Percentiles rank a stretch among this genome's conserved stretches.
Conservation (phyloP, 1,140 invertebrate species). For the Spodoptera frugiperda region DNA sequence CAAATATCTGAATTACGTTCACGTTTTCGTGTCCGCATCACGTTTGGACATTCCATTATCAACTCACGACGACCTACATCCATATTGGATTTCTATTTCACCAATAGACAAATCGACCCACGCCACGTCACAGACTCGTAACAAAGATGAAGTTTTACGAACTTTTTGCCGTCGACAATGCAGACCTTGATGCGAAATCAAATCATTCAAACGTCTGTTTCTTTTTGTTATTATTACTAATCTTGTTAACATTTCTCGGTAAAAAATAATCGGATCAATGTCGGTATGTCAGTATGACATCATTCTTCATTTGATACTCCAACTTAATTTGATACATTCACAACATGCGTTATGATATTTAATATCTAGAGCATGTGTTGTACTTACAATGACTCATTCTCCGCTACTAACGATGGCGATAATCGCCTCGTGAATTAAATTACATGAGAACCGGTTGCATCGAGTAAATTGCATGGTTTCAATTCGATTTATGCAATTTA, state of each 20-base stretch:
- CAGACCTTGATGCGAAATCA: not conserved
- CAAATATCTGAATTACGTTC: slow-evolving; percentile 55
- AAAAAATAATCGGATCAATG: slow-evolving; percentile 23
- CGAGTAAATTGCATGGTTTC: slow-evolving; percentile 72
- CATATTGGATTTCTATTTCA: slow-evolving; percentile 62
- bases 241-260: slow-evolving; percentile 27
- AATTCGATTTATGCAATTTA: slow-evolving; percentile 81
- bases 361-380: slow-evolving; percentile 54
- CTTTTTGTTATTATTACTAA: slow-evolving; percentile 9
- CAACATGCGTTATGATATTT: slow-evolving; percentile 51
- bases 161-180: slow-evolving; percentile 14
- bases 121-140: slow-evolving; percentile 49
- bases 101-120: slow-evolving; percentile 54
- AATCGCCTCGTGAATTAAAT: slow-evolving; percentile 62
- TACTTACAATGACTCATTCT: slow-evolving; percentile 69
- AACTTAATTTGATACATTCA: slow-evolving; percentile 40
- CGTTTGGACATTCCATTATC: slow-evolving; percentile 63
- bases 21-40: slow-evolving; percentile 61
- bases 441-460: slow-evolving; percentile 72
- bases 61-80: slow-evolving; percentile 60
- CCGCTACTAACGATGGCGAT: slow-evolving; percentile 59
- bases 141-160: slow-evolving; percentile 6
- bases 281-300: slow-evolving; percentile 34
- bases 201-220: not conserved
- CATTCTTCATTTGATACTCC: slow-evolving; percentile 42